Conservation (phyloP, 2,888 invertebrate species). For the Mesorhabditis spiculigera region DNA sequence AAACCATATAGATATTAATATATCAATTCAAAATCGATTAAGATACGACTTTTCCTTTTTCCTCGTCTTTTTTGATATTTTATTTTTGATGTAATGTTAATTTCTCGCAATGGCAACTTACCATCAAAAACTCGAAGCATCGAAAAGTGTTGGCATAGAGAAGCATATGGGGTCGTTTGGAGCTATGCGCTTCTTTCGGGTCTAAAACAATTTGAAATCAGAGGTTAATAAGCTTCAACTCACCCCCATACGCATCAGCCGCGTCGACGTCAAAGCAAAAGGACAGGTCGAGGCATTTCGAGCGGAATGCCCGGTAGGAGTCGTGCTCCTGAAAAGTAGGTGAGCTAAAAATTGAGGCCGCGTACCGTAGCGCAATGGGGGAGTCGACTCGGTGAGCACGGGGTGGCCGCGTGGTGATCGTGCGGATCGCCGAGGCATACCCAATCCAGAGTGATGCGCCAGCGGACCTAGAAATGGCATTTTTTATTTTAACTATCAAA, state of each 20-base stretch:
- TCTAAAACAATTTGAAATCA: constrained; percentile 11
- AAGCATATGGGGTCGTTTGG: constrained; percentile 45
- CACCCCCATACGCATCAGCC: constrained; percentile 22
- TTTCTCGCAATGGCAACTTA: constrained; percentile 57
- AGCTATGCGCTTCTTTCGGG: constrained; percentile 8
- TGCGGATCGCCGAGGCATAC: constrained; percentile 84
- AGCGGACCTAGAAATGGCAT: not conserved
- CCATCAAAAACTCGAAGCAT: constrained; percentile 68
- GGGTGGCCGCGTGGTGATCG: constrained; percentile 90
- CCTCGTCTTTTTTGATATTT: too few species aligned
- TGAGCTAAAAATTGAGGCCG: not conserved
- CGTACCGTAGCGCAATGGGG: constrained; percentile 69
- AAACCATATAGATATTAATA: too few species aligned
- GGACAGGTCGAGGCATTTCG: constrained; percentile 77
- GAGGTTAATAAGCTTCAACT: not conserved
- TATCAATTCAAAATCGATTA: too few species aligned
- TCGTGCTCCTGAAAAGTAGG: constrained; percentile 73
- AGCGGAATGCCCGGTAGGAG: constrained; percentile 88
- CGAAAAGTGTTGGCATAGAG: constrained; percentile 57
- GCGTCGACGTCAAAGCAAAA: constrained; percentile 72
- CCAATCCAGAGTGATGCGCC: constrained; percentile 33
- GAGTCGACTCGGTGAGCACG: constrained; percentile 89
- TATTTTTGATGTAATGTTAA: too few species aligned
- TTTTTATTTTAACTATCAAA: not conserved
- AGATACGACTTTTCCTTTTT: too few species aligned